Base-by-base conservation (phyloP, 2,797 vertebrate genomes). In the Rhinella marina region DNA sequence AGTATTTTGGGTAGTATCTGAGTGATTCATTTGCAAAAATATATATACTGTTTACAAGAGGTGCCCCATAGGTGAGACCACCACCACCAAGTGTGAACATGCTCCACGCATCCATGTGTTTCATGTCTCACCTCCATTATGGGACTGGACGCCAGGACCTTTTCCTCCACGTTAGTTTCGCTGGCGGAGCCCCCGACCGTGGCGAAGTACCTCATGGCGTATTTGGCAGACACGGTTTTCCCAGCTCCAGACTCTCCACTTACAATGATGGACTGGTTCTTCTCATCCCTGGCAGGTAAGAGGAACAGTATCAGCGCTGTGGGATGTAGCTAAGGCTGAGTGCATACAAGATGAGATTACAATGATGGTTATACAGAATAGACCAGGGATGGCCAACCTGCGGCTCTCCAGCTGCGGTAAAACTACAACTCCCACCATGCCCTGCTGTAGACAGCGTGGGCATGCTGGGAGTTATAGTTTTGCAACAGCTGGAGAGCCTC, bases 181-280 rank as follows among this genome's bases (percentile, higher is more conserved):
- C 92, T 97, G 81, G 95, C 93, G 0, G 97, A 98, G 8, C 98
- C 97, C 0, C 97, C 96, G 0, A 99, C 96, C 0, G 97, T 98
- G 73, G 98, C 95, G 0, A 99, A 98, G 94, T 95, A 99, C 6
- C 97, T 95, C 98, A 99, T 99, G 91, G 96, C 96, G 0, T 99
- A 99, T 85, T 99, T 99, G 29, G 98, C 98, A 0, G 98, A 99
- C 12, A 99, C 97, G 0, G 98, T 99, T 92, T 99, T 99, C 2
- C 98, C 98, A 0, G 98, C 98, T 59, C 98, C 98, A 0, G 98
- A 99, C 87, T 99, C 98, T 2, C 98, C 98, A 0, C 98, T 99
- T 13, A 99, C 98, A 0, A 99, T 98, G 91, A 99, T 99, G 76
- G 98, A 99, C 92, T 99, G 98, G 91, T 99, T 99, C 94, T 96